These are phyloP conservation scores for Dendronephthya gigantea DNA, from an alignment of 64 coral and sea anemone genomes.

Conservation along the genomic window DNA sequence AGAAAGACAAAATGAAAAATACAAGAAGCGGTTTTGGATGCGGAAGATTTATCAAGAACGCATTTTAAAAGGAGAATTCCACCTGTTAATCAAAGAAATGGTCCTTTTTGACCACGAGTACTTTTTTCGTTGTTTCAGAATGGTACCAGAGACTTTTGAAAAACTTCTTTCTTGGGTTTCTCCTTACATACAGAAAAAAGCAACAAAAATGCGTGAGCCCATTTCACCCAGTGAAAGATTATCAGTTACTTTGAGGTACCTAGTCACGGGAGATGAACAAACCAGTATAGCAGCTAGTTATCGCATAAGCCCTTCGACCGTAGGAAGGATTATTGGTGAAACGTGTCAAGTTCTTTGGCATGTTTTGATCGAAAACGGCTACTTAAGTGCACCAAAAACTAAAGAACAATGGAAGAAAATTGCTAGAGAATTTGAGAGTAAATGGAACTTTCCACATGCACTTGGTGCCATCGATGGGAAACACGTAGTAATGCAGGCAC, in stretches of 20 bases:
- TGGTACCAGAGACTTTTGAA: too few relatives aligned
- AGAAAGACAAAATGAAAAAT: too few relatives aligned
- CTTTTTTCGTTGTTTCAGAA: too few relatives aligned
- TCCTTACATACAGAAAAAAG: too few relatives aligned
- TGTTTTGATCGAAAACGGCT: not conserved
- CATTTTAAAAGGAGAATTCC: too few relatives aligned
- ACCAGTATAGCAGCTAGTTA: not conserved
- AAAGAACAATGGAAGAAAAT: not conserved
- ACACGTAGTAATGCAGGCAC: not conserved
- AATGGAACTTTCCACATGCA: not conserved
- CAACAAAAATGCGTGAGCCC: too few relatives aligned
- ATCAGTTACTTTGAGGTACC: not conserved
- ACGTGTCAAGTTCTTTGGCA: not conserved
- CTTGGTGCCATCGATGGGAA: not conserved
- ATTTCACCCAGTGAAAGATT: not conserved
- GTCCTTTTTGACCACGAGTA: too few relatives aligned
- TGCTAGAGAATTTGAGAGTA: not conserved
- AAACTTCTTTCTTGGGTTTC: too few relatives aligned
- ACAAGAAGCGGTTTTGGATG: too few relatives aligned
- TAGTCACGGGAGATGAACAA: not conserved
- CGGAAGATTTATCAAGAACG: too few relatives aligned
- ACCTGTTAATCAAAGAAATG: too few relatives aligned
- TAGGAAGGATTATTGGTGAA: not conserved
- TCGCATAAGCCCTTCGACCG: not conserved
- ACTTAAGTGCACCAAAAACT: not conserved